Evolutionary conservation across 2,888 invertebrate species (phyloP).

Genomic region (Octodonta nipae): DNA sequence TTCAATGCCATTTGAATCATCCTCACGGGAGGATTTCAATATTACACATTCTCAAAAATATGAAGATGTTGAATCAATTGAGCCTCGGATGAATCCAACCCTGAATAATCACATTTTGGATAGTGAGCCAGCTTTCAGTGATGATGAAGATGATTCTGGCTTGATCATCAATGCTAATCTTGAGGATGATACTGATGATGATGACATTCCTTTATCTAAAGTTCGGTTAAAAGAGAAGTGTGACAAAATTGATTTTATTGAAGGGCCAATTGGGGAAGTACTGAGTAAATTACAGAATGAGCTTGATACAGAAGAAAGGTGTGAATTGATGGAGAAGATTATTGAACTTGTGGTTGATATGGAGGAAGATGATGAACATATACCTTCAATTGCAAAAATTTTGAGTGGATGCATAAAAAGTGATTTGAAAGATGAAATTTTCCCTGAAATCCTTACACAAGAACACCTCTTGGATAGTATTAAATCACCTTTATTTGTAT

Average conservation of each 20-base stretch:
- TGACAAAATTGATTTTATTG: constrained; percentile 34
- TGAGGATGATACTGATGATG: constrained; percentile 56
- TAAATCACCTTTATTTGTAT: constrained; percentile 65
- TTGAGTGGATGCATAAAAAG: constrained; percentile 44
- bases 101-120: constrained; percentile 39
- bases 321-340: constrained; percentile 42
- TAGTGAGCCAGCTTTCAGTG: constrained; percentile 68
- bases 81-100: constrained; percentile 14
- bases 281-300: constrained; percentile 45
- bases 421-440: constrained; percentile 34
- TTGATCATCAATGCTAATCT: constrained; percentile 30
- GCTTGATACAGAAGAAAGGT: constrained; percentile 44
- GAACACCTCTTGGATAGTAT: constrained; percentile 62
- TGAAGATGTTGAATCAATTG: constrained; percentile 18
- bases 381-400: constrained; percentile 44
- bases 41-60: constrained; percentile 17
- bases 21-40: constrained; percentile 20
- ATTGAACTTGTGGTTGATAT: constrained; percentile 41
- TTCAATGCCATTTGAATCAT: constrained; percentile 25
- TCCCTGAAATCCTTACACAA: constrained; percentile 45
- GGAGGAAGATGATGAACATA: constrained; percentile 46
- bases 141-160: constrained; percentile 62
- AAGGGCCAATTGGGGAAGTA: constrained; percentile 43
- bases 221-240: constrained; percentile 49
- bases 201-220: constrained; percentile 66